Conservation (phyloP, 2,113 vertebrate genomes). For the Pedetes capensis region DNA sequence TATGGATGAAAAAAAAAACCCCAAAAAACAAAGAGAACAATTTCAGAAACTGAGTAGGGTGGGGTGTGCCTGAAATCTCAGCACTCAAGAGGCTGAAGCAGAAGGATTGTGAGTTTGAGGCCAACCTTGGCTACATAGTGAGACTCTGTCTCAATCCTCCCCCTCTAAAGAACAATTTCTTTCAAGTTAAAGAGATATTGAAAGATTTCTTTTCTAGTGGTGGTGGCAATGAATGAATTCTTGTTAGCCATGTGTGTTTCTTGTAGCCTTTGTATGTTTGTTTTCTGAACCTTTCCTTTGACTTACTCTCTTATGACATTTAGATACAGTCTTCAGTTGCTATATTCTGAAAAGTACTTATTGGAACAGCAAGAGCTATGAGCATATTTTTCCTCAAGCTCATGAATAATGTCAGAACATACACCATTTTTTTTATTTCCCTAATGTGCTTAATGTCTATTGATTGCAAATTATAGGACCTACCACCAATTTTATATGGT, state of each 20-base stretch:
- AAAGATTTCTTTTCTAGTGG: background rate
- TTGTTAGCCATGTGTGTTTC: background rate
- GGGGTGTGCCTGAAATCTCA: too few species aligned
- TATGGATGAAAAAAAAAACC: background rate
- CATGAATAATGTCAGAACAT: background rate
- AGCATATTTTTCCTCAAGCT: background rate
- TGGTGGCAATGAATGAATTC: background rate
- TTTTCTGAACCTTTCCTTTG: background rate
- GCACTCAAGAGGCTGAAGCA: too few species aligned
- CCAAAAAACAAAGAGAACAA: background rate
- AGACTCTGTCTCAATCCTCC: too few species aligned
- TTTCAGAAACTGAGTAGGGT: background rate
- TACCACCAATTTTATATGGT: background rate
- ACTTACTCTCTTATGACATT: background rate
- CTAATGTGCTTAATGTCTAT: background rate
- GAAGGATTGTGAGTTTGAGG: too few species aligned
- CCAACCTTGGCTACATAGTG: too few species aligned
- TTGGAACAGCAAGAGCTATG: background rate
- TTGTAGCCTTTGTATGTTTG: background rate
- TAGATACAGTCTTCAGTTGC: background rate
- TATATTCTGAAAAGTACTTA: background rate
- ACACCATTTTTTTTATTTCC: background rate
- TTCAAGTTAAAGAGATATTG: background rate
- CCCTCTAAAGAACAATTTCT: background rate
- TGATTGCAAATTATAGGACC: background rate